Evolutionary conservation across 2,113 vertebrate species (phyloP), one percentile per base, ranked within the genome.

Genomic region (Notiomystis cincta): DNA sequence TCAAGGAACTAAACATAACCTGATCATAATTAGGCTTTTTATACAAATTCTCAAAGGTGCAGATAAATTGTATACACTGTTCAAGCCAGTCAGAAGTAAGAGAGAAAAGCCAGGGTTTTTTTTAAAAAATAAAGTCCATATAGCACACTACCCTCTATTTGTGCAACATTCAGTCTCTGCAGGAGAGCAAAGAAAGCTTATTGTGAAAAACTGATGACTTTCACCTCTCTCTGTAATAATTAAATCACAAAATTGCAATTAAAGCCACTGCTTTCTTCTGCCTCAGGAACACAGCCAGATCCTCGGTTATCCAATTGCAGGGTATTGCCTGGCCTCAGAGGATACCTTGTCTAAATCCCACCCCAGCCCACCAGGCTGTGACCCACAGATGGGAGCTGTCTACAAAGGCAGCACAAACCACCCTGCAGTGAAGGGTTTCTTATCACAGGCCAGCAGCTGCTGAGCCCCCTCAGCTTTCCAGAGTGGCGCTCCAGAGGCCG

Each of bases 401-500:
- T 7, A 3, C 2, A 42, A 66, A 56, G 53, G 64, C 64, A 78
- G 61, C 82, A 89, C n/a, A 40, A 75, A 13, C 31, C 56, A 45
- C 7, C 72, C 75, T 33, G 57, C 20, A 22, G 78, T 0, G 0
- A 90, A 78, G 18, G 40, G 48, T 5, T 91, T 53, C 82, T 95
- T 96, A 96, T 97, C 96, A 54, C 0, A 37, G 60, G 23, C 28
- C 75, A 93, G 90, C 96, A 97, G 96, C 90, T 94, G 93, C 82
- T 14, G 28, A 93, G 71, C 48, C 30, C 57, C 78, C 47, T 20
- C 25, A 54, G 85, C 95, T 56, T 53, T 60, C 88, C 79, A 78
- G 33, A 66, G 33, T 14, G 22, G 48, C 11, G 13, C 84, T 85
- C 38, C 82, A 60, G 76, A 65, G 81, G 50, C 47, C 0, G 11